These are phyloP conservation scores for Cordilura impudica DNA, from an alignment of 2,888 invertebrate species.

Conservation along the genomic window DNA sequence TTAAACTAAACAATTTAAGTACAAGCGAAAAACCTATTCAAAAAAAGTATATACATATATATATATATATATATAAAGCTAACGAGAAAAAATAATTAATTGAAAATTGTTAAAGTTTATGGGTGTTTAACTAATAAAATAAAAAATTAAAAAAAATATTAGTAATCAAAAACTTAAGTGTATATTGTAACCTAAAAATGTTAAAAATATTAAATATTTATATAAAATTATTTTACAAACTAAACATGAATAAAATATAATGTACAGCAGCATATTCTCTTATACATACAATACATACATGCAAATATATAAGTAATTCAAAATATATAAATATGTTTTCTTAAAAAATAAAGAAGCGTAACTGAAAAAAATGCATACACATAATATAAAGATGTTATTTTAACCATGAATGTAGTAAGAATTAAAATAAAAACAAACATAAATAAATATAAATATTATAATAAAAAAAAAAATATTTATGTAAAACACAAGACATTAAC, in stretches of 20 bases:
- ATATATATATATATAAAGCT: constrained; percentile 42
- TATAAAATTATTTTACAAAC: constrained; percentile 30
- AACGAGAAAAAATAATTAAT: constrained; percentile 61
- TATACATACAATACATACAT: constrained; percentile 52
- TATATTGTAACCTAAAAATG: constrained; percentile 65
- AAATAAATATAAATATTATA: constrained; percentile 17
- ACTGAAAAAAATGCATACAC: constrained; percentile 63
- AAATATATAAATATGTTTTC: constrained; percentile 27
- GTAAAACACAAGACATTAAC: constrained; percentile 5
- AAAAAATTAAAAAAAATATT: constrained; percentile 21
- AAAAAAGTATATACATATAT: constrained; percentile 33
- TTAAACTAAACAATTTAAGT: constrained; percentile 33
- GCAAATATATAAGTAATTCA: constrained; percentile 41
- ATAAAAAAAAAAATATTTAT: no score
- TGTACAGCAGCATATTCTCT: constrained; percentile 57
- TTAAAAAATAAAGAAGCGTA: constrained; percentile 36
- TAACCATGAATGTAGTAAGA: constrained; percentile 74
- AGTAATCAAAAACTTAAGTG: constrained; percentile 63
- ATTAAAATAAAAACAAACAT: constrained; percentile 47
- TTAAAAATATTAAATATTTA: constrained; percentile 53
- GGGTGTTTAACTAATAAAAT: constrained; percentile 65
- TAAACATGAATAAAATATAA: constrained; percentile 50
- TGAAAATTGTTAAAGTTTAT: constrained; percentile 75
- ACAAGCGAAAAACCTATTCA: constrained; percentile 52
- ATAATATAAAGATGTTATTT: constrained; percentile 53